These are phyloP conservation scores for Drosophila birchii DNA, from an alignment of 2,888 invertebrate species.

Conservation along the genomic window DNA sequence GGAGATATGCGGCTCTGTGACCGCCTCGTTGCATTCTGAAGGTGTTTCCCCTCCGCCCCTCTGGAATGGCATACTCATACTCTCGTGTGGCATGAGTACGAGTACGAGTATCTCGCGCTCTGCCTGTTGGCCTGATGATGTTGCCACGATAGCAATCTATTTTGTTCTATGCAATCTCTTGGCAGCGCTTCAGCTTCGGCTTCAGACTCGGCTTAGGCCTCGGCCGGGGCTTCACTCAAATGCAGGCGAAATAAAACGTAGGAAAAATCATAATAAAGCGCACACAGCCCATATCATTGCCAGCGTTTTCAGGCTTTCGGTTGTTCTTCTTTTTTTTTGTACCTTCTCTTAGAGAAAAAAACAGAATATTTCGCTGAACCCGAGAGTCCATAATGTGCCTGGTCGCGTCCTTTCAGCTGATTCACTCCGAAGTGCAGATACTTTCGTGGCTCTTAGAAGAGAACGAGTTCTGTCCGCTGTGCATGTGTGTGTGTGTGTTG, in stretches of 20 bases:
- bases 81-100: conserved; percentile 30
- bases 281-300: conserved; percentile 70
- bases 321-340: conserved; percentile 18
- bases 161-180: conserved; percentile 75
- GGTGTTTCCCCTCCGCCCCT: conserved; percentile 65
- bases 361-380: conserved; percentile 32
- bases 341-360: neutral
- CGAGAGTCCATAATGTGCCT: conserved; percentile 65
- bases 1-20: conserved; percentile 70
- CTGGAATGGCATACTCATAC: conserved; percentile 9
- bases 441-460: conserved; percentile 43
- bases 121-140: conserved; percentile 74
- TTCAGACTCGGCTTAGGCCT: conserved; percentile 27
- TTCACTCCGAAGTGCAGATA: conserved; percentile 65
- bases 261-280: conserved; percentile 57
- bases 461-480: conserved; percentile 33
- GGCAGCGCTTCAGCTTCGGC: conserved; percentile 44
- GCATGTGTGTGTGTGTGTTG: conserved; percentile 23
- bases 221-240: conserved; percentile 49
- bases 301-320: conserved; percentile 43
- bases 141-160: conserved; percentile 81
- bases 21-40: conserved; percentile 80
- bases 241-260: conserved; percentile 53
- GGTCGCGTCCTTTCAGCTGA: conserved; percentile 71
- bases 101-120: conserved; percentile 44